Evolutionary conservation across 2,797 vertebrate species (phyloP).

Genomic region (Simalia tracyae): DNA sequence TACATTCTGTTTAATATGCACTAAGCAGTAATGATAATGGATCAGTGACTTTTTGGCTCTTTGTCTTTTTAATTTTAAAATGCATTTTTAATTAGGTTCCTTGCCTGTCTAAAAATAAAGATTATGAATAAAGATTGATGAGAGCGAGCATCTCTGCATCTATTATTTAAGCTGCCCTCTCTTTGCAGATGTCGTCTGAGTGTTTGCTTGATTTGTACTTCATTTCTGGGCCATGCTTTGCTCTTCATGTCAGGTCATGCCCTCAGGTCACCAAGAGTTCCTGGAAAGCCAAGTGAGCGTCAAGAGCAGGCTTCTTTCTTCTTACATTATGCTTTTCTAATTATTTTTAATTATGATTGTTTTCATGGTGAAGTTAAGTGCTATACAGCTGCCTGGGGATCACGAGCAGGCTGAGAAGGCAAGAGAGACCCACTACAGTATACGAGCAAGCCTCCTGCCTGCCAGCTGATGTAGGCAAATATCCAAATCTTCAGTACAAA

Average conservation of each 20-base stretch:
- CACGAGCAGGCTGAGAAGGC: not conserved
- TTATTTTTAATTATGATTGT: conserved; percentile 17
- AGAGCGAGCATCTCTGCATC: conserved; percentile 24
- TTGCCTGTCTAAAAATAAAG: conserved; percentile 31
- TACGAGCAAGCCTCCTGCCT: not conserved
- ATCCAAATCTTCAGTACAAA: not conserved
- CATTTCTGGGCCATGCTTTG: conserved; percentile 26
- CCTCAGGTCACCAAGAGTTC: conserved; percentile 14
- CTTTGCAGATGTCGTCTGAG: conserved; percentile 20
- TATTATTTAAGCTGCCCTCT: conserved; percentile 36
- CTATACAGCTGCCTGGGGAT: not conserved
- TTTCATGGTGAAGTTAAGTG: not conserved
- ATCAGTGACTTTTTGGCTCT: conserved; percentile 42
- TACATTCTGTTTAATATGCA: conserved; percentile 40
- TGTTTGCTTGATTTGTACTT: conserved; percentile 38
- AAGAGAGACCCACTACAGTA: not conserved
- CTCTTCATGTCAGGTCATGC: conserved; percentile 27
- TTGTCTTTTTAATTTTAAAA: conserved; percentile 48
- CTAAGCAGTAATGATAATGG: conserved; percentile 34
- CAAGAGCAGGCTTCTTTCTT: conserved; percentile 3
- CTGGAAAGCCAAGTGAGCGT: conserved; percentile 11
- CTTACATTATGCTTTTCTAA: conserved; percentile 6
- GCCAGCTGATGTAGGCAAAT: not conserved
- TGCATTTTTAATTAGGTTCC: conserved; percentile 42
- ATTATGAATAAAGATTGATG: conserved; percentile 47